A percentile compares a stretch with the other conserved stretches of the same genome.
Conservation (phyloP, 2,113 vertebrate genomes). For the Tilapia sparmanii region DNA sequence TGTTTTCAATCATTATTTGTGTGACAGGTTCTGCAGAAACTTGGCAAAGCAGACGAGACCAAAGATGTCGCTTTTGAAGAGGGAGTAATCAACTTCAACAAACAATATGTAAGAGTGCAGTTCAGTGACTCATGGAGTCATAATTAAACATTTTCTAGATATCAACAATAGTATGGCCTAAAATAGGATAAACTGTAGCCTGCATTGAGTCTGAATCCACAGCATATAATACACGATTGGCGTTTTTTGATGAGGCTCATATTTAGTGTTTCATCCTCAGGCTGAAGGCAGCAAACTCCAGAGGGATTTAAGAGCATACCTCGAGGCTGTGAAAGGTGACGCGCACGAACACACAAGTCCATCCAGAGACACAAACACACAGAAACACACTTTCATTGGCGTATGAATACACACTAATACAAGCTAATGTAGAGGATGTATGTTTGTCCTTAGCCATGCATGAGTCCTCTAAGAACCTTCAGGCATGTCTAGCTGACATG, state of each 20-base stretch:
- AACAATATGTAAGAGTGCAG: slow-evolving; percentile 82
- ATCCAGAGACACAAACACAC: background rate
- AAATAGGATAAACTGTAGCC: background rate
- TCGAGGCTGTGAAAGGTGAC: slow-evolving; percentile 90
- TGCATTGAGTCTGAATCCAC: background rate
- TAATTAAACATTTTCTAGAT: background rate
- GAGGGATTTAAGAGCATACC: slow-evolving; percentile 90
- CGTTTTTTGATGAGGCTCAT: background rate
- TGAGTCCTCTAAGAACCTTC: slow-evolving; percentile 90
- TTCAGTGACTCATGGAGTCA: background rate
- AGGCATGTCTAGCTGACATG: slow-evolving; percentile 90
- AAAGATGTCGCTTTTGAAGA: slow-evolving; percentile 96
- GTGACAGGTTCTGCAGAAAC: slow-evolving; percentile 91
- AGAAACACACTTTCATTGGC: background rate
- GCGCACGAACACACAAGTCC: background rate
- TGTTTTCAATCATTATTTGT: background rate
- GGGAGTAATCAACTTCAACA: slow-evolving; percentile 95
- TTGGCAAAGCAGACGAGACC: slow-evolving; percentile 97
- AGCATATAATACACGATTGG: background rate
- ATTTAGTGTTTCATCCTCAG: slow-evolving; percentile 62
- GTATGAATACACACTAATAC: background rate
- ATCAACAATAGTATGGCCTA: background rate
- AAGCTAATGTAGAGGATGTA: background rate
- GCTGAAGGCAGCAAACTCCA: slow-evolving; percentile 89
- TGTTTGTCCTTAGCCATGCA: slow-evolving; percentile 84